Base-by-base conservation (phyloP, 2,113 vertebrate genomes). In the Rattus norvegicus region DNA sequence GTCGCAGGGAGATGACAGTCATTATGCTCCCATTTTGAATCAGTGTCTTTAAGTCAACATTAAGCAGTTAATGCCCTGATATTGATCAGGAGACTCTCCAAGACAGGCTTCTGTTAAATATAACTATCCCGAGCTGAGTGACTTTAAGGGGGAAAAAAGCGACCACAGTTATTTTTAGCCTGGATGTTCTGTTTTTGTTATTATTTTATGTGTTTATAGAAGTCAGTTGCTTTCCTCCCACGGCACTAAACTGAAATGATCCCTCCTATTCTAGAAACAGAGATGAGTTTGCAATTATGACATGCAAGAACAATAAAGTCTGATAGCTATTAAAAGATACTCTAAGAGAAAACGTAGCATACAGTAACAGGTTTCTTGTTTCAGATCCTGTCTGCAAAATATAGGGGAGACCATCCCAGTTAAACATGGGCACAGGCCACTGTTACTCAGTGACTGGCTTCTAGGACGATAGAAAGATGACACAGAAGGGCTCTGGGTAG, bases 401-500 rank as follows among this genome's bases (percentile, higher is more conserved):
- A 7, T 73, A 92, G 0, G 77, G 67, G 63, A 85, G 20, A 72
- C 8, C 0, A 72, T 12, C 43, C 47, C 54, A 33, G 92, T 72
- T 97, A 73, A 73, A 91, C 11, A 90, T 43, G 63, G 22, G 0
- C 33, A 67, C 81, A 47, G 96, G 65, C 63, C 95, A 81, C 49
- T 49, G 12, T 65, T 94, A 81, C 28, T 65, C 67, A 65, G 63
- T 77, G 95, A 77, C 3, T 86, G 85, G 86, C 19, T 59, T 70
- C 95, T 92, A 85, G 94, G 81, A 97, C 39, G 43, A 76, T 30
- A 96, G 11, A 54, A 54, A 54, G 52, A 54, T 54, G 52, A 54
- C 96, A 76, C 76, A 95, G 72, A 90, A 89, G 96, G 63, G 72
- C 79, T 97, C 59, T 52, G 95, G 76, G 80, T 93, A 56, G 22